A percentile compares a stretch with the other conserved stretches of the same genome.
phyloP scores from a whole-genome alignment of 2,113 vertebrate species.

The Clarias gariepinus region DNA sequence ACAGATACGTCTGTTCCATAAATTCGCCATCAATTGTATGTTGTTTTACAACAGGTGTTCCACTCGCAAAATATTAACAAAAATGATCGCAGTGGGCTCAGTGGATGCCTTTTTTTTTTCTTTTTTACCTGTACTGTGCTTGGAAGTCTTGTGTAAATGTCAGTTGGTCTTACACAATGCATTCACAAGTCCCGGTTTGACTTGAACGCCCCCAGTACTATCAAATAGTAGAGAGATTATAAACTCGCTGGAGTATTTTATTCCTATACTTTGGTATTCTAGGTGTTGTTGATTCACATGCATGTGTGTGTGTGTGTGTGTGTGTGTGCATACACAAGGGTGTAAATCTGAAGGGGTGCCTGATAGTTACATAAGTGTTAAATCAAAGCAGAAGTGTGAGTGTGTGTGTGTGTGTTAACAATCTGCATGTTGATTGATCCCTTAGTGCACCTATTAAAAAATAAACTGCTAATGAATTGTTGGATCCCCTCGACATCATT shows the following conservation, averaged over 20 bases:
- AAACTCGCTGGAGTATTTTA: background rate
- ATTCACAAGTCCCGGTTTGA: too few species aligned
- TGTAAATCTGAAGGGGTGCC: background rate
- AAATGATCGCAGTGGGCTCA: too few species aligned
- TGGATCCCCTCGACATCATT: conserved; percentile 51
- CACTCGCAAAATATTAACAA: too few species aligned
- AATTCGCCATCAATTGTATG: too few species aligned
- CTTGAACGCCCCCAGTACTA: too few species aligned
- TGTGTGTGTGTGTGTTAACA: conserved; percentile 25
- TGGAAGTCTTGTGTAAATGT: too few species aligned
- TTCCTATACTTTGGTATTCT: background rate
- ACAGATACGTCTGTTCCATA: too few species aligned
- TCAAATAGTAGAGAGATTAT: background rate
- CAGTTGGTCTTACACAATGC: too few species aligned
- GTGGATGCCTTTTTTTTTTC: too few species aligned
- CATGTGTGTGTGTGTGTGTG: background rate
- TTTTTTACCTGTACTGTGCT: too few species aligned
- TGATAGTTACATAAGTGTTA: background rate
- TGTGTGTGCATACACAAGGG: background rate
- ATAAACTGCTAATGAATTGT: conserved; percentile 53
- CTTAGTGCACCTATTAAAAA: conserved; percentile 58
- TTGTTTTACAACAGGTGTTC: too few species aligned
- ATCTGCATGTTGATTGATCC: conserved; percentile 56
- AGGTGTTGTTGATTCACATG: conserved; percentile 1
- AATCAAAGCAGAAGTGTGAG: background rate